Evolutionary conservation across 2,113 vertebrate species (phyloP), one percentile per base, ranked within the genome.

Genomic region (Pomatostomus ruficeps): DNA sequence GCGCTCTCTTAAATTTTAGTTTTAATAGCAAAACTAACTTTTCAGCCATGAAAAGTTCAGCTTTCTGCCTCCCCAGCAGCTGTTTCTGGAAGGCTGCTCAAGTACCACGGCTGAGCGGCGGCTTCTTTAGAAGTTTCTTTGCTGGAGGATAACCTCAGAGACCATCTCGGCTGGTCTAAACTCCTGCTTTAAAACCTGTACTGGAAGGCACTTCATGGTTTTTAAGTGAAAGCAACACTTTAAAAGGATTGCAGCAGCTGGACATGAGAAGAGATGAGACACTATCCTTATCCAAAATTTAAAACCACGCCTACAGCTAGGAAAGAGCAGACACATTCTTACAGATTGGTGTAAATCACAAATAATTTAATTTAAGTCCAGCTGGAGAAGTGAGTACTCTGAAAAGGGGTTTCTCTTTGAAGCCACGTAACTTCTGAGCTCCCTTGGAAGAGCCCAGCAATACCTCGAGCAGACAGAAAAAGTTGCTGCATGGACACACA

Each of bases 1-100:
- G 95, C 72, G 75, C 84, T 91, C 84, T 84, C 88, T 91, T 96
- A 94, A 92, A 95, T 77, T 79, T 86, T 76, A 68, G 89, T 90
- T 92, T 89, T 95, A 91, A 86, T 24, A 19, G 80, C 51, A 92
- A 91, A 95, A 95, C 54, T 88, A 67, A 88, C 70, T 95, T 86
- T 91, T 90, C 88, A 91, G 78, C 80, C 82, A 78, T 74, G 68
- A 94, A 91, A 71, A 93, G 36, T 71, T 80, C 59, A 49, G 65
- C 54, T 25, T 71, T 95, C 51, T 76, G 57, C 70, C 71, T 81
- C 40, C 40, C 68, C 71, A 92, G 65, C 95, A 97, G 93, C 88
- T 92, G 94, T 82, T 97, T 95, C 93, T 42, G 6, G 75, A 95
- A 97, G 65, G 68, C 58, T 81, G 85, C 57, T 91, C 57, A 43